Evolutionary conservation across 2,797 vertebrate genomes (phyloP).

Genomic region (Gorsachius magnificus): DNA sequence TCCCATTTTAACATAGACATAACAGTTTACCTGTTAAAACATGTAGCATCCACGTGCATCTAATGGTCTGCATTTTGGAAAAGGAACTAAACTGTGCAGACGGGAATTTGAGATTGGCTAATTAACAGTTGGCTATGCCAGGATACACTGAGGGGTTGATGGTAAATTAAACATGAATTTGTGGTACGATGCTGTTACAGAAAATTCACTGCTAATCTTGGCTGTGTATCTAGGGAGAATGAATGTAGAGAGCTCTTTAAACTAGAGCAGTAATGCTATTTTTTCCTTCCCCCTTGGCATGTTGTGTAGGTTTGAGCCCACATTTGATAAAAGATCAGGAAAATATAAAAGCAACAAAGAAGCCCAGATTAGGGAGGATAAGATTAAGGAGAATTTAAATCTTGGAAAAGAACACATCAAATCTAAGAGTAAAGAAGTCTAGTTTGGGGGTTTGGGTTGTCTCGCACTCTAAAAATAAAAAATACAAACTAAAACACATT

Average conservation of each 20-base stretch:
- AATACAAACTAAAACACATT: neutral
- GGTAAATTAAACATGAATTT: constrained; percentile 62
- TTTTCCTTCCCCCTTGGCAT: constrained; percentile 45
- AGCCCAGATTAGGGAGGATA: constrained; percentile 29
- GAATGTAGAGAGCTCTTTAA: constrained; percentile 54
- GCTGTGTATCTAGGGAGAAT: constrained; percentile 52
- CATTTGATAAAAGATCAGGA: constrained; percentile 36
- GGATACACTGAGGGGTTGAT: constrained; percentile 46
- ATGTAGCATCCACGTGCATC: neutral
- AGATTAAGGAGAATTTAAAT: constrained; percentile 33
- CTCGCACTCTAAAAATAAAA: constrained; percentile 23
- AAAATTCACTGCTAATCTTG: constrained; percentile 57
- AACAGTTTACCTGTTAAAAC: neutral
- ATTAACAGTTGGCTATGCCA: constrained; percentile 36
- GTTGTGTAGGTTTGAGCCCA: constrained; percentile 57
- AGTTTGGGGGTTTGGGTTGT: neutral
- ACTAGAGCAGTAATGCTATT: constrained; percentile 56
- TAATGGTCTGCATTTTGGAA: neutral
- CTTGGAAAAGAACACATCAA: neutral
- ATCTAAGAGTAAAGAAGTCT: constrained; percentile 11
- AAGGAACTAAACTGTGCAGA: neutral
- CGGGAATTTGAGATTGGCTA: constrained; percentile 26
- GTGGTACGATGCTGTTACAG: constrained; percentile 35
- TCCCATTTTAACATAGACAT: neutral
- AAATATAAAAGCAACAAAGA: constrained; percentile 38